phyloP scores from a whole-genome alignment of 2,888 invertebrate genomes.

The Cantharis rustica region DNA sequence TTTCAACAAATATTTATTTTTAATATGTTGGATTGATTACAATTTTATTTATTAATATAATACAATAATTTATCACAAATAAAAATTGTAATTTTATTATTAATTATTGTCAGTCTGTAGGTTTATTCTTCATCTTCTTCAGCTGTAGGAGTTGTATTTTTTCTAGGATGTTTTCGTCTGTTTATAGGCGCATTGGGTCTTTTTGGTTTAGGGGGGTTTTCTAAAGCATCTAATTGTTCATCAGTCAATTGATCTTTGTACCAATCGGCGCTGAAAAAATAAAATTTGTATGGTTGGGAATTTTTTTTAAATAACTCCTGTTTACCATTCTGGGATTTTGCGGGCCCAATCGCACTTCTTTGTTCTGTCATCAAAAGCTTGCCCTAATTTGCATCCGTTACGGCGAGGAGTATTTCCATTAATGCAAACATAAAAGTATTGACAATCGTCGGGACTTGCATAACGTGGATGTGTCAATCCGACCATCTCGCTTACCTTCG shows the following conservation, averaged over 20 bases:
- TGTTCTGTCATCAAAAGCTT: slow-evolving; percentile 82
- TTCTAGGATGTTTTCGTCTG: slow-evolving; percentile 57
- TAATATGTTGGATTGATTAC: neutral
- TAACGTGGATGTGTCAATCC: slow-evolving; percentile 83
- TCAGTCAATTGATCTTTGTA: slow-evolving; percentile 85
- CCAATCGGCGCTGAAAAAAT: slow-evolving; percentile 77
- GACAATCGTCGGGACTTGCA: slow-evolving; percentile 87
- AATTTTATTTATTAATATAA: neutral
- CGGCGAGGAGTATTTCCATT: slow-evolving; percentile 84
- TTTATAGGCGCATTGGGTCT: slow-evolving; percentile 60
- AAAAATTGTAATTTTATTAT: neutral
- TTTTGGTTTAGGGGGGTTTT: slow-evolving; percentile 74
- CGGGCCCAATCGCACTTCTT: slow-evolving; percentile 86
- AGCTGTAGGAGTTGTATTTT: slow-evolving; percentile 32
- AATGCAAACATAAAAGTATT: slow-evolving; percentile 91
- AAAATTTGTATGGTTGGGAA: neutral
- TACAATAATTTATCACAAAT: neutral
- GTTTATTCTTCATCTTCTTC: slow-evolving; percentile 34
- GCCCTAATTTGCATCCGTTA: slow-evolving; percentile 86
- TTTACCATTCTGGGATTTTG: slow-evolving; percentile 87
- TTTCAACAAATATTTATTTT: neutral
- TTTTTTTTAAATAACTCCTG: neutral
- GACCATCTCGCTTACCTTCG: slow-evolving; percentile 72
- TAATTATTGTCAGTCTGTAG: slow-evolving; percentile 19
- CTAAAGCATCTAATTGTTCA: slow-evolving; percentile 76